Evolutionary conservation across 2,888 invertebrate species (phyloP).

Genomic region (Pseudoips prasinana): DNA sequence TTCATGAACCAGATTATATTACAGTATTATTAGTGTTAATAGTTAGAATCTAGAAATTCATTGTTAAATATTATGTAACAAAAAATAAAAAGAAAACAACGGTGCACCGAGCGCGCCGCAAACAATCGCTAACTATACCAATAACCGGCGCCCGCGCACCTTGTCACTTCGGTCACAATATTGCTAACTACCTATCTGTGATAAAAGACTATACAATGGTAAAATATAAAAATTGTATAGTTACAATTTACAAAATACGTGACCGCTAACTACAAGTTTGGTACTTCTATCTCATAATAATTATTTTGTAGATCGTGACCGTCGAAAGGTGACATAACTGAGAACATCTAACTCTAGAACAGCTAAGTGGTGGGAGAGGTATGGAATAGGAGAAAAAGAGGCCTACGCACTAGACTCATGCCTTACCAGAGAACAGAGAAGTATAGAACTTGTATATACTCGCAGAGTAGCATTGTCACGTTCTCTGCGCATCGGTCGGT

Average conservation of each 20-base stretch:
- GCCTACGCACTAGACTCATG: slow-evolving; percentile 53
- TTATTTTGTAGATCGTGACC: slow-evolving; percentile 60
- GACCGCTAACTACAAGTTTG: slow-evolving; percentile 79
- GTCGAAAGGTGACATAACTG: slow-evolving; percentile 45
- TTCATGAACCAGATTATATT: slow-evolving; percentile 83
- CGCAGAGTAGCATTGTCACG: neutral
- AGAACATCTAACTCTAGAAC: slow-evolving; percentile 66
- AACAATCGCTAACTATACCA: slow-evolving; percentile 52
- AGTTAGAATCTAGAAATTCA: slow-evolving; percentile 81
- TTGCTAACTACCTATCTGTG: slow-evolving; percentile 71
- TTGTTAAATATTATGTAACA: slow-evolving; percentile 81
- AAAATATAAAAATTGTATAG: slow-evolving; percentile 78
- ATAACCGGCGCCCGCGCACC: slow-evolving; percentile 44
- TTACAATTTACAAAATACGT: slow-evolving; percentile 81
- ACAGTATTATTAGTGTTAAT: slow-evolving; percentile 82
- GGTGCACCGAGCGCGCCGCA: slow-evolving; percentile 58
- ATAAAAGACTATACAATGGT: slow-evolving; percentile 80
- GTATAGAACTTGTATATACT: too few relatives aligned
- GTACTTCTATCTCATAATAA: slow-evolving; percentile 73
- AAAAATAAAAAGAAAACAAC: slow-evolving; percentile 76
- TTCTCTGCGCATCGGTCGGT: slow-evolving; percentile 18
- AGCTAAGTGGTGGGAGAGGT: slow-evolving; percentile 67
- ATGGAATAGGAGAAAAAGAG: slow-evolving; percentile 48
- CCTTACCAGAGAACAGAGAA: slow-evolving; percentile 6
- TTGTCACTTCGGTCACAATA: slow-evolving; percentile 57